These are phyloP conservation scores for Bostrychus sinensis DNA, from an alignment of 2,113 vertebrate species.

Conservation along the genomic window DNA sequence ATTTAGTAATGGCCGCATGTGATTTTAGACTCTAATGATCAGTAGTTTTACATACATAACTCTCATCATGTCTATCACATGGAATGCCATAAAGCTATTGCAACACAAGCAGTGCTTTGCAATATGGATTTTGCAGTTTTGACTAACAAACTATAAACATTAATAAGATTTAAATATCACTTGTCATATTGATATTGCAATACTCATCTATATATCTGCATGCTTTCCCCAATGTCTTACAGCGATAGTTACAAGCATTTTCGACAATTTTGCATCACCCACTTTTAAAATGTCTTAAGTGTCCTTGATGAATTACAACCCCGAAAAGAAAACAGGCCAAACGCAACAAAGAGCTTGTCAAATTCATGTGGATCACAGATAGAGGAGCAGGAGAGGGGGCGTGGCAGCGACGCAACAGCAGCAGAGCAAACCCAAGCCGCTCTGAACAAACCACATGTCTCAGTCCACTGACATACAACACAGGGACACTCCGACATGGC, in stretches of 20 bases:
- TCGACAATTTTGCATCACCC: background rate
- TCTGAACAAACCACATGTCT: conserved; percentile 36
- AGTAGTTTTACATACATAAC: too few species aligned
- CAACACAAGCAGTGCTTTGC: too few species aligned
- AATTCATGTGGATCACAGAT: background rate
- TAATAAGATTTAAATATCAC: too few species aligned
- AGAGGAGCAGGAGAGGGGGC: conserved; percentile 14
- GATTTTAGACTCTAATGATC: too few species aligned
- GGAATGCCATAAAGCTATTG: too few species aligned
- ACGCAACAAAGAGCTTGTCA: background rate
- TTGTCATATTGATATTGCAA: too few species aligned
- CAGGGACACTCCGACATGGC: conserved; percentile 28
- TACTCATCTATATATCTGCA: too few species aligned
- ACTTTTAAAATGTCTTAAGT: background rate
- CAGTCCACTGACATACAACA: conserved; percentile 32
- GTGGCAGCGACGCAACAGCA: conserved; percentile 42
- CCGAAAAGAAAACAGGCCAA: background rate
- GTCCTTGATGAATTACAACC: background rate
- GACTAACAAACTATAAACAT: too few species aligned
- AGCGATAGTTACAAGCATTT: background rate
- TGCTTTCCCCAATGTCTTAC: too few species aligned
- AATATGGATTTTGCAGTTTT: too few species aligned
- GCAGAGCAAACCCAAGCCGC: conserved; percentile 26
- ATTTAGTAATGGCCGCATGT: too few species aligned
- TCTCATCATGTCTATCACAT: too few species aligned